Conservation (phyloP, 2,797 vertebrate genomes). For the Coilia nasus region DNA sequence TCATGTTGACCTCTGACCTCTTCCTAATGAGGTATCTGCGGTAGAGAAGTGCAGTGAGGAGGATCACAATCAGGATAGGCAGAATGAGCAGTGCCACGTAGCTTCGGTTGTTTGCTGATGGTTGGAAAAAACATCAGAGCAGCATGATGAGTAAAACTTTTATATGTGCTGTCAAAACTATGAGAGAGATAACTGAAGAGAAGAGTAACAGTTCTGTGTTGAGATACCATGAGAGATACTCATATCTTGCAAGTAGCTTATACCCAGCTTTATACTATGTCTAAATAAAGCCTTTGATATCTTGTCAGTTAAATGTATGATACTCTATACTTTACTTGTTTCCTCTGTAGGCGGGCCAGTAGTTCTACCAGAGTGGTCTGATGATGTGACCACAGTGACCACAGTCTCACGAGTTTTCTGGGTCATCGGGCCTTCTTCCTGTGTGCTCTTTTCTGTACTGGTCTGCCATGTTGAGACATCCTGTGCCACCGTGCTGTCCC, state of each 20-base stretch:
- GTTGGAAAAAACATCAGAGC: slow-evolving; percentile 32
- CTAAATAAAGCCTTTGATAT: neutral
- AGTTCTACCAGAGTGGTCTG: neutral
- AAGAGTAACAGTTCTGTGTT: neutral
- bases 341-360: too few species aligned
- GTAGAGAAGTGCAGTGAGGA: slow-evolving; percentile 53
- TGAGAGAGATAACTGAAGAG: neutral
- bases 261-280: neutral
- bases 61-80: slow-evolving; percentile 54
- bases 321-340: too few species aligned
- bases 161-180: neutral
- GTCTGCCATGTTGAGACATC: neutral
- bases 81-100: slow-evolving; percentile 49
- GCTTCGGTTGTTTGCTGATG: neutral
- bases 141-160: neutral
- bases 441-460: neutral
- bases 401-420: neutral
- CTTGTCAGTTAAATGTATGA: neutral
- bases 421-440: neutral
- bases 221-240: neutral
- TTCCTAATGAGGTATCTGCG: slow-evolving; percentile 50
- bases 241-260: neutral
- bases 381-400: neutral
- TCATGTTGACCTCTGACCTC: slow-evolving; percentile 58
- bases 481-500: neutral